Conservation (phyloP, 2,888 invertebrate genomes). For the Hedychridium roseum region DNA sequence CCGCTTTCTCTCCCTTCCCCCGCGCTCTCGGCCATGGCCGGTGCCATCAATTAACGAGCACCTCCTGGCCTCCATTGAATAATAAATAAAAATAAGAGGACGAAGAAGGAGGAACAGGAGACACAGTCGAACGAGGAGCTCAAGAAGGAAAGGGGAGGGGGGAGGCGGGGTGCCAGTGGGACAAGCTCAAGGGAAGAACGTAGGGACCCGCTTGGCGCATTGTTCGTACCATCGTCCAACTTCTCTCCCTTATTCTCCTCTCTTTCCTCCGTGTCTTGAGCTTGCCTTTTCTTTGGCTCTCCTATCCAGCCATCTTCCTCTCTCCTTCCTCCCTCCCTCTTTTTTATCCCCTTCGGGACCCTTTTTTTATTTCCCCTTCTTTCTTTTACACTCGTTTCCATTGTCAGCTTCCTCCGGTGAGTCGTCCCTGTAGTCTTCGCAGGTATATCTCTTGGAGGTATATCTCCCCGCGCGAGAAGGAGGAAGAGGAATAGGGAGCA, state of each 20-base stretch:
- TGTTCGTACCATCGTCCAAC: conserved; percentile 44
- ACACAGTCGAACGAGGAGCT: conserved; percentile 23
- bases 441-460: too few species aligned
- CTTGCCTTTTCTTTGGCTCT: conserved; percentile 23
- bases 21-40: conserved; percentile 40
- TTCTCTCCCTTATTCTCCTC: conserved; percentile 29
- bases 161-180: conserved; percentile 5
- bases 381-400: too few species aligned
- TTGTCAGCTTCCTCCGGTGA: conserved; percentile 42
- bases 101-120: conserved; percentile 13
- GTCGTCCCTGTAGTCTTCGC: too few species aligned
- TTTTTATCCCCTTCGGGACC: conserved; percentile 8
- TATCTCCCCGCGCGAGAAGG: conserved; percentile 20
- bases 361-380: too few species aligned
- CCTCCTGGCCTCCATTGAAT: conserved; percentile 57
- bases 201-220: conserved; percentile 43
- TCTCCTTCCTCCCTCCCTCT: conserved; percentile 14
- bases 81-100: conserved; percentile 56
- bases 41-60: conserved; percentile 62
- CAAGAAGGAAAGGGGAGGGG: conserved; percentile 13
- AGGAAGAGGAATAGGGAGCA: conserved; percentile 10
- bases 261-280: conserved; percentile 30
- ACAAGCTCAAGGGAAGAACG: conserved; percentile 23
- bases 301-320: conserved; percentile 5
- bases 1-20: conserved; percentile 15